Base-by-base conservation (phyloP, 2,797 vertebrate genomes). In the Sandelia bainsii region DNA sequence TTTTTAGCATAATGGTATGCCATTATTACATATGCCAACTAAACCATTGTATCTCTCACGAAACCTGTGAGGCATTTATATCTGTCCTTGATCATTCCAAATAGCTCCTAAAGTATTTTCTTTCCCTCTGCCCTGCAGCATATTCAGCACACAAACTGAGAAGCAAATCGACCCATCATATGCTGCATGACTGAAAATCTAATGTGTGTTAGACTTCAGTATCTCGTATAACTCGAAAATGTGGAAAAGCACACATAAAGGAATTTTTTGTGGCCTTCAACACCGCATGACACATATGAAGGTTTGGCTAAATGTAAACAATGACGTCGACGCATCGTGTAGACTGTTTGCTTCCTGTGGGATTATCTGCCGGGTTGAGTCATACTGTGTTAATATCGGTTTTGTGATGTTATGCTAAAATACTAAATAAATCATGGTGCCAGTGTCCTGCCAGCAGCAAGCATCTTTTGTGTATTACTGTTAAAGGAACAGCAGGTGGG, bases 251-350 rank as follows among this genome's bases (percentile, higher is more conserved):
- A 34, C 56, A 61, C 32, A 53, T 44, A 25, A 64, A 69, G 58
- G 53, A 73, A 62, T 62, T 61, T 52, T 25, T 58, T n/a, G n/a
- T n/a, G 22, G 64, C 62, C 59, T 52, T 19, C 39, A 14, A 34
- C 12, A 6, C 39, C 4, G 51, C 11, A 53, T 49, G 67, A 72
- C 59, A 53, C 42, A 62, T 20, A n/a, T 44, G 59, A 74, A 59
- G 51, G 68, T 74, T 69, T 79, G 70, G 83, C 65, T 63, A 57
- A 81, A 79, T 56, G 58, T 66, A 79, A 84, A 85, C 62, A 80
- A 75, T 52, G 53, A 84, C 65, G 78, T 71, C 62, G 60, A 73
- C 70, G 68, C 62, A 61, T 64, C 51, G 22, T 51, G 53, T 59
- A 23, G 63, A 63, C 60, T 39, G 58, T 40, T 56, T 37, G 13